A percentile compares a stretch with the other conserved stretches of the same genome.
phyloP scores from a whole-genome alignment of 1,140 invertebrate genomes.

The Chionoecetes opilio region DNA sequence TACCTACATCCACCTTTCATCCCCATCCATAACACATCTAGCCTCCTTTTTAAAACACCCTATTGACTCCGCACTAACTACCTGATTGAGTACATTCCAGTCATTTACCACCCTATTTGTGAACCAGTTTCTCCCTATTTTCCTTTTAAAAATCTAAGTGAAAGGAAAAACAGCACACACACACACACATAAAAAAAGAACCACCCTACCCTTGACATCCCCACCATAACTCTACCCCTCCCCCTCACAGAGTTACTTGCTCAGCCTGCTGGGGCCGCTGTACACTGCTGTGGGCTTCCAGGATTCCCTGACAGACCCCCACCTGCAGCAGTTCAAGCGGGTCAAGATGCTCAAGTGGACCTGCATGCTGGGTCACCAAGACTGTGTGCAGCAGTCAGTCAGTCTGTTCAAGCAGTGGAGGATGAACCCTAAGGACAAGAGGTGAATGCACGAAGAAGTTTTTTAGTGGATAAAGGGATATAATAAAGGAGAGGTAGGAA shows the following conservation, averaged over 20 bases:
- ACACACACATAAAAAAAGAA: too few relatives aligned
- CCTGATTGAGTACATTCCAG: too few relatives aligned
- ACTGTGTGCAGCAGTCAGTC: conserved; percentile 82
- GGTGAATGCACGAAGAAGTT: conserved; percentile 76
- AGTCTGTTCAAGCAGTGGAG: conserved; percentile 82
- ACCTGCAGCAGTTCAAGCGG: conserved; percentile 79
- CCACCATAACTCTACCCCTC: not conserved
- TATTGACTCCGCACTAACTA: too few relatives aligned
- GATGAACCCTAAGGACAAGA: conserved; percentile 80
- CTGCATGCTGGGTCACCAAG: conserved; percentile 75
- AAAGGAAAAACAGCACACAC: too few relatives aligned
- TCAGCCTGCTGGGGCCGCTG: conserved; percentile 73
- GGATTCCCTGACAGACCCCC: conserved; percentile 71
- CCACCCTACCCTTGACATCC: not conserved
- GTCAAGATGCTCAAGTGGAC: conserved; percentile 71
- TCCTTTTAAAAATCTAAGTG: too few relatives aligned
- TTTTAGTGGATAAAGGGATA: too few relatives aligned
- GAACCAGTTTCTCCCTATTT: too few relatives aligned
- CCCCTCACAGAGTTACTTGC: conserved; percentile 39
- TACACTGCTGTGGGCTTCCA: conserved; percentile 80
- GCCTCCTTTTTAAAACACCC: too few relatives aligned
- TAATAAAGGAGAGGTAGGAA: too few relatives aligned
- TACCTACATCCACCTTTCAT: too few relatives aligned
- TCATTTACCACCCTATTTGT: too few relatives aligned
- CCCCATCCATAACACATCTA: too few relatives aligned